Percentiles rank a stretch among this genome's conserved stretches.
Evolutionary conservation across 2,888 invertebrate genomes (phyloP).

Genomic region (Heliconius ismenius): DNA sequence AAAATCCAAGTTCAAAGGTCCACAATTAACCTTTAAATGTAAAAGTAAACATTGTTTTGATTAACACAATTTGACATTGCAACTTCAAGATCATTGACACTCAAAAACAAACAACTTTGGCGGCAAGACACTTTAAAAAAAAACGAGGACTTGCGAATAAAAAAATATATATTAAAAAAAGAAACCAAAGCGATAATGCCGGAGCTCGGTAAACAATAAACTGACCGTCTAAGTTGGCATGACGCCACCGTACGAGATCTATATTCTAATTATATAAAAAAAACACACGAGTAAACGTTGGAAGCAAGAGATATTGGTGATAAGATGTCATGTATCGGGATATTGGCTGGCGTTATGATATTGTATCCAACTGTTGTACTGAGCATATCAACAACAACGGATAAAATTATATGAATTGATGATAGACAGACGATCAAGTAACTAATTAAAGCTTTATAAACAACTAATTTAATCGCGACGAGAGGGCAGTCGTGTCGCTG

Average conservation of each 20-base stretch:
- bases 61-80: background rate
- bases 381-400: too few species aligned
- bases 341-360: constrained; percentile 7
- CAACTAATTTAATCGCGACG: background rate
- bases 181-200: constrained; percentile 29
- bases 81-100: constrained; percentile 14
- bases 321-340: constrained; percentile 22
- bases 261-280: constrained; percentile 62
- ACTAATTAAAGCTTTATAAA: background rate
- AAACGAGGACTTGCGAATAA: background rate
- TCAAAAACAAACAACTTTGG: background rate
- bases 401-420: constrained; percentile 10
- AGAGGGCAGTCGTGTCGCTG: too few species aligned
- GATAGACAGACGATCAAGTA: constrained; percentile 12
- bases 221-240: constrained; percentile 61
- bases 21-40: background rate
- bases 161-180: background rate
- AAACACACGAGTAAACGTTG: constrained; percentile 43
- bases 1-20: constrained; percentile 2
- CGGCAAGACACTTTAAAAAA: background rate
- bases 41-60: constrained; percentile 3
- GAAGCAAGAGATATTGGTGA: constrained; percentile 21
- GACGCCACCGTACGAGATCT: constrained; percentile 53
- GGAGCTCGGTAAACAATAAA: constrained; percentile 56
- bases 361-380: too few species aligned